Percentiles rank a stretch among this genome's conserved stretches.
Conservation (phyloP, 2,797 vertebrate species). For the Sebastes taczanowskii region DNA sequence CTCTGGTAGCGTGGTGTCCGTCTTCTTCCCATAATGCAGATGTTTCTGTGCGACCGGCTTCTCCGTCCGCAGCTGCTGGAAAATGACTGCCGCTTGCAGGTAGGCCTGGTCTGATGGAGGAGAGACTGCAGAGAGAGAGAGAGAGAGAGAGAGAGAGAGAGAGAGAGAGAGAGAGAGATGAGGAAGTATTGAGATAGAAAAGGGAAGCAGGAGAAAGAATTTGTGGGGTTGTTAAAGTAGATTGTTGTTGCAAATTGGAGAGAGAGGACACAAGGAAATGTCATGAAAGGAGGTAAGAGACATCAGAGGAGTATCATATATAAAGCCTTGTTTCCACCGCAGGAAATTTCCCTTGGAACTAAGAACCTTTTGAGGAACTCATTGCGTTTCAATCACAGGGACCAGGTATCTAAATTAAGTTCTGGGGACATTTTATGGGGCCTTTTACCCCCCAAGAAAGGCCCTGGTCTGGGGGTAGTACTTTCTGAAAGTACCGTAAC, state of each 20-base stretch:
- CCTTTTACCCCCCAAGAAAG: not conserved
- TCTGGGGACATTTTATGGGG: not conserved
- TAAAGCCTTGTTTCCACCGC: not conserved
- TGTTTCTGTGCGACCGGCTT: constrained; percentile 67
- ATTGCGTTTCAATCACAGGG: not conserved
- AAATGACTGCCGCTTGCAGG: constrained; percentile 87
- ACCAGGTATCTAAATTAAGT: not conserved
- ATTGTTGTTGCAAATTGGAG: not conserved
- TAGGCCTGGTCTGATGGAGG: constrained; percentile 81
- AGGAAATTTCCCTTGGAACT: not conserved
- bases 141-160: no score
- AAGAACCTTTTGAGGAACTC: no score
- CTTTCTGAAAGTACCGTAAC: no score
- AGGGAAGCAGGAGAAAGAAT: no score
- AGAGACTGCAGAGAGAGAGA: constrained; percentile 10
- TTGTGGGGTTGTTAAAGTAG: not conserved
- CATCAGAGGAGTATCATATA: not conserved
- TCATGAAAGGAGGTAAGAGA: not conserved
- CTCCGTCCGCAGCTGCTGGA: constrained; percentile 82
- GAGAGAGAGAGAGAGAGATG: no score
- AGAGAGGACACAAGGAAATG: not conserved
- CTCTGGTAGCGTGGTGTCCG: constrained; percentile 16
- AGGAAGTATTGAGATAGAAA: not conserved
- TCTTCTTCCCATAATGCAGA: constrained; percentile 79
- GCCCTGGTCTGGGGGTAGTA: not conserved